Evolutionary conservation across 2,888 invertebrate genomes (phyloP), one percentile per base, ranked within the genome.

Genomic region (Sipunculus nudus): DNA sequence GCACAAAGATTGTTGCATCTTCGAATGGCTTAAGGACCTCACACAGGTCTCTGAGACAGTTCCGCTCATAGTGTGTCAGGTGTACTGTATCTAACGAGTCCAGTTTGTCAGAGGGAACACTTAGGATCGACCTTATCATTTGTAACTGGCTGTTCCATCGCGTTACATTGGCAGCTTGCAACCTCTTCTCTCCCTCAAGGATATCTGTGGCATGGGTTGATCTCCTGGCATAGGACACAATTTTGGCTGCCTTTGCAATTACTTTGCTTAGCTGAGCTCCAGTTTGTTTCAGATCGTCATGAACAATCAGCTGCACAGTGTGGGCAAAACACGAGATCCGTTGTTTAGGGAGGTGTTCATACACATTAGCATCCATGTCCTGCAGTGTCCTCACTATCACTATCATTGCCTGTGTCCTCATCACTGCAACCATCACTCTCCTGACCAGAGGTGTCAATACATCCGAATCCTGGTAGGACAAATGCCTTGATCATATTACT

Each of bases 71-170:
- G n/a, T 21, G 23, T n/a, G 46, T 46, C 2, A 25, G 23, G 19
- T 2, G 21, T 25, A 46, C 25, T 35, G 38, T 16, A 13, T 35
- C 10, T 35, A 35, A 16, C 16, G 10, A 16, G 16, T 10, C 16
- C 16, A 35, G 38, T 13, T 10, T 43, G 16, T 35, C 16, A 35
- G 38, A 35, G 16, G 38, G 38, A 13, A 43, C 21, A 8, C 21
- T 43, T 8, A 43, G 48, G 5, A 48, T 19, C n/a, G 60, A 66
- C 19, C 26, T 16, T 6, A 67, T 32, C 63, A 67, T 67, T 3
- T 1, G 19, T 6, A 67, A 31, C 39, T 64, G 67, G 2, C 59
- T 55, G 35, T 67, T 67, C 67, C 62, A 64, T 10, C 61, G 23
- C 0, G 67, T 61, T 19, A 46, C 49, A 53, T 54, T 64, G 0